Evolutionary conservation across 1,140 invertebrate genomes (phyloP).

Genomic region (Carcinoscorpius rotundicauda): DNA sequence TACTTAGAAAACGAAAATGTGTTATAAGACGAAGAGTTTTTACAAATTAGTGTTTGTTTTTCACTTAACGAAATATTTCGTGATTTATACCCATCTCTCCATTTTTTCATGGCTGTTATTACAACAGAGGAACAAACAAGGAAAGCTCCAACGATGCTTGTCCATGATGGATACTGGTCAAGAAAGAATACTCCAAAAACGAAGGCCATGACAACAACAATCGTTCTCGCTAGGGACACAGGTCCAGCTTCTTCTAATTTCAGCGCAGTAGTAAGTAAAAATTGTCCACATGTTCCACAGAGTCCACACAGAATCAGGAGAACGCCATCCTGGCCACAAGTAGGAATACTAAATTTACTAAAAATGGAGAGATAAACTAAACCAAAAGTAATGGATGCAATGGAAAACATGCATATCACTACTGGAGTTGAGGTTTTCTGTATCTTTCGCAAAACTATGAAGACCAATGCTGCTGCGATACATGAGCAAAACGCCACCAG

Average conservation of each 20-base stretch:
- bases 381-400: conserved; percentile 66
- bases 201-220: conserved; percentile 82
- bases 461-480: conserved; percentile 75
- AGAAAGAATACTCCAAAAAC: conserved; percentile 56
- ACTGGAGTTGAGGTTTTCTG: conserved; percentile 78
- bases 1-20: too few relatives aligned
- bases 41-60: too few relatives aligned
- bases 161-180: conserved; percentile 66
- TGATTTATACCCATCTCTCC: conserved; percentile 32
- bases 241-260: conserved; percentile 80
- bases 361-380: conserved; percentile 56
- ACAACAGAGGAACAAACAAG: conserved; percentile 70
- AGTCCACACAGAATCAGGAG: conserved; percentile 63
- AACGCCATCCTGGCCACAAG: conserved; percentile 59
- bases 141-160: conserved; percentile 61
- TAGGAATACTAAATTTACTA: conserved; percentile 63
- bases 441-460: conserved; percentile 66
- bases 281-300: conserved; percentile 78
- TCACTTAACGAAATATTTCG: too few relatives aligned
- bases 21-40: too few relatives aligned
- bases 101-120: conserved; percentile 69
- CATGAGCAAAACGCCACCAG: conserved; percentile 72
- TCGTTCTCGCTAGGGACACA: conserved; percentile 63
- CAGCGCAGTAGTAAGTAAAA: conserved; percentile 66
- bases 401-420: conserved; percentile 53